Percentiles rank a stretch among this genome's conserved stretches.
Conservation (phyloP, 2,113 vertebrate species). For the Arizona elegans region DNA sequence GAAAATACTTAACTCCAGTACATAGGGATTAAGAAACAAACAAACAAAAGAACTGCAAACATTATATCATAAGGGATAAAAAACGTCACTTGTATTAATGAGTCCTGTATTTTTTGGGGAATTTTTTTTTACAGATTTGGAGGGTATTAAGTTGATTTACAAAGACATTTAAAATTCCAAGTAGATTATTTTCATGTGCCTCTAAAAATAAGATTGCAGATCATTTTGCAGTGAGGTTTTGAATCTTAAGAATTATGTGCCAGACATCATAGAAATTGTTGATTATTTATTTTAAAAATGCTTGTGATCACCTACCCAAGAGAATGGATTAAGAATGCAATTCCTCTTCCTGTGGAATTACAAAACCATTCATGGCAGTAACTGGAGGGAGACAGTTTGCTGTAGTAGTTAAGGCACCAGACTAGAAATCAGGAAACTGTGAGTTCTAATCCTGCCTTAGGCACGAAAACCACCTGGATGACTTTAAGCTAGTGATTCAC, state of each 20-base stretch:
- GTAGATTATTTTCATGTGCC: not conserved
- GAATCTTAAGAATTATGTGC: not conserved
- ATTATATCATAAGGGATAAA: not conserved
- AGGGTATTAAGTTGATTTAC: not conserved
- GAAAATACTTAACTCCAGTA: not conserved
- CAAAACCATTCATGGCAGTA: not conserved
- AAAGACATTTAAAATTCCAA: not conserved
- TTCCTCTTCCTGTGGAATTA: not conserved
- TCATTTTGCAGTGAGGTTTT: not conserved
- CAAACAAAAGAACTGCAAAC: not conserved
- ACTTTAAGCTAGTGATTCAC: not conserved
- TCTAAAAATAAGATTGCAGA: not conserved
- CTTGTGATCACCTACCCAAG: not conserved
- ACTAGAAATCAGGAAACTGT: not conserved
- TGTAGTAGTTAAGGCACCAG: not conserved
- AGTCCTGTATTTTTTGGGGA: not conserved
- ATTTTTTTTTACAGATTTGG: not conserved
- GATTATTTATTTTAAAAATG: not conserved
- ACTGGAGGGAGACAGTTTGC: not conserved
- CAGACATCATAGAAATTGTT: not conserved
- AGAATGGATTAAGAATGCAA: not conserved
- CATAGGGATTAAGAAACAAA: not conserved
- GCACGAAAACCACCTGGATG: not conserved
- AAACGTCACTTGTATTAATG: not conserved
- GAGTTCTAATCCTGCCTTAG: not conserved